phyloP scores from a whole-genome alignment of 2,888 invertebrate species.

The Drosophila longiperda region DNA sequence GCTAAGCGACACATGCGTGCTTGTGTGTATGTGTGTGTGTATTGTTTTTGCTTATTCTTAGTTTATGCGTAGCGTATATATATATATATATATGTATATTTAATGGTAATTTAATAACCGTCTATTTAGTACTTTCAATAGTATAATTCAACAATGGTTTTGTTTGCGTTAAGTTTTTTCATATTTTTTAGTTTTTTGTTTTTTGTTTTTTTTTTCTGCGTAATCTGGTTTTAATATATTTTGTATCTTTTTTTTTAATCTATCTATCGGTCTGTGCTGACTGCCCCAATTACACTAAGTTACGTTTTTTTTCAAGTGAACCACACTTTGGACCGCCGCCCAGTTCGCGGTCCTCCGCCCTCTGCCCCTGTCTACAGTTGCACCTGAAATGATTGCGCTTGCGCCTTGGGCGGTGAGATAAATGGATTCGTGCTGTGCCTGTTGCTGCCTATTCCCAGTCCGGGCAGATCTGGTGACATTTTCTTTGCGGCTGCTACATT shows the following conservation, averaged over 20 bases:
- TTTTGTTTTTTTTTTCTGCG: constrained; percentile 49
- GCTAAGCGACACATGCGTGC: constrained; percentile 8
- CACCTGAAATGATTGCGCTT: constrained; percentile 85
- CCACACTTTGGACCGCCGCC: constrained; percentile 72
- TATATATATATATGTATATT: background rate
- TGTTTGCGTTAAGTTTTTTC: constrained; percentile 72
- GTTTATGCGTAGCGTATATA: constrained; percentile 51
- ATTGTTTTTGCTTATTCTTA: constrained; percentile 46
- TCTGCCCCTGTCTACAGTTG: constrained; percentile 79
- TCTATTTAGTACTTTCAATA: constrained; percentile 35
- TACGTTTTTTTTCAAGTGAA: constrained; percentile 77
- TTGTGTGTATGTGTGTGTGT: constrained; percentile 16
- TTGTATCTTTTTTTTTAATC: constrained; percentile 34
- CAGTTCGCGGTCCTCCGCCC: constrained; percentile 13
- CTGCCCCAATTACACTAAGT: constrained; percentile 68
- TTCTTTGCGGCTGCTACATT: constrained; percentile 84
- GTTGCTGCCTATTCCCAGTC: constrained; percentile 25
- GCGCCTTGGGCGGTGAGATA: constrained; percentile 85
- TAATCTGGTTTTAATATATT: constrained; percentile 37
- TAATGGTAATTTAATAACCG: constrained; percentile 31
- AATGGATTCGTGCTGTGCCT: constrained; percentile 85
- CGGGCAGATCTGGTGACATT: constrained; percentile 85
- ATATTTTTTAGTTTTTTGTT: constrained; percentile 1
- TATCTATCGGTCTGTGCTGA: constrained; percentile 39
- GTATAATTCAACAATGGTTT: constrained; percentile 63